Percentiles rank a stretch among this genome's conserved stretches.
These are phyloP conservation scores for Sylvicola fuscatus DNA, from an alignment of 2,888 invertebrate species.

Conservation along the genomic window DNA sequence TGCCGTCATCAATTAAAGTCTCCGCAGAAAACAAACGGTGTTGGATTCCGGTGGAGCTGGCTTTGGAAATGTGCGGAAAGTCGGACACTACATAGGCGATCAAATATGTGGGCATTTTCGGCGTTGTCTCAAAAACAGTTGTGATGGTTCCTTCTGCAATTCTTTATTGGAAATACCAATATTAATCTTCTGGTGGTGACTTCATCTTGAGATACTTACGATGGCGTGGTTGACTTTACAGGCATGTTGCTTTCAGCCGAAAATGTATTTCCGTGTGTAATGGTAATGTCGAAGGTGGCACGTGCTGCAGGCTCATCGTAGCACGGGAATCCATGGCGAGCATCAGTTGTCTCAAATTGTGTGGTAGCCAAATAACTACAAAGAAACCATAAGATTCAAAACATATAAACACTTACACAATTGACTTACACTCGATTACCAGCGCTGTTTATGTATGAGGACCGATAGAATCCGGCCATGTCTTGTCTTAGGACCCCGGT, in stretches of 20 bases:
- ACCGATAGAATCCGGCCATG: slow-evolving; percentile 41
- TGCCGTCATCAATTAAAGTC: background rate
- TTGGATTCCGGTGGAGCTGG: background rate
- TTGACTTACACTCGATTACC: slow-evolving; percentile 9
- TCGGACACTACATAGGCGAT: slow-evolving; percentile 56
- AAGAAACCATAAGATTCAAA: background rate
- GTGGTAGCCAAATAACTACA: slow-evolving; percentile 34
- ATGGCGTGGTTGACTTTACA: slow-evolving; percentile 5
- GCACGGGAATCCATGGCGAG: slow-evolving; percentile 52
- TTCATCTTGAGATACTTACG: slow-evolving; percentile 3
- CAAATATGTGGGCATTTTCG: slow-evolving; percentile 56
- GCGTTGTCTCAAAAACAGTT: slow-evolving; percentile 25
- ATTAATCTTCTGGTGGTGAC: slow-evolving; percentile 6
- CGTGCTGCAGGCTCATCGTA: slow-evolving; percentile 49
- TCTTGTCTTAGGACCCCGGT: slow-evolving; percentile 32
- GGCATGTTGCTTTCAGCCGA: slow-evolving; percentile 29
- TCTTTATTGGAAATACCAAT: background rate
- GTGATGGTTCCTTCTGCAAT: slow-evolving; percentile 6
- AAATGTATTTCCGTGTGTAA: slow-evolving; percentile 15
- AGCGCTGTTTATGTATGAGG: slow-evolving; percentile 26
- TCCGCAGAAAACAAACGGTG: background rate
- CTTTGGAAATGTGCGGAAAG: slow-evolving; percentile 18
- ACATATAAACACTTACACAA: background rate
- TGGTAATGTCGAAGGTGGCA: slow-evolving; percentile 29
- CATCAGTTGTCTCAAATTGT: slow-evolving; percentile 43